Evolutionary conservation across 1,140 invertebrate genomes (phyloP).

Genomic region (Muscidifurax raptorellus): DNA sequence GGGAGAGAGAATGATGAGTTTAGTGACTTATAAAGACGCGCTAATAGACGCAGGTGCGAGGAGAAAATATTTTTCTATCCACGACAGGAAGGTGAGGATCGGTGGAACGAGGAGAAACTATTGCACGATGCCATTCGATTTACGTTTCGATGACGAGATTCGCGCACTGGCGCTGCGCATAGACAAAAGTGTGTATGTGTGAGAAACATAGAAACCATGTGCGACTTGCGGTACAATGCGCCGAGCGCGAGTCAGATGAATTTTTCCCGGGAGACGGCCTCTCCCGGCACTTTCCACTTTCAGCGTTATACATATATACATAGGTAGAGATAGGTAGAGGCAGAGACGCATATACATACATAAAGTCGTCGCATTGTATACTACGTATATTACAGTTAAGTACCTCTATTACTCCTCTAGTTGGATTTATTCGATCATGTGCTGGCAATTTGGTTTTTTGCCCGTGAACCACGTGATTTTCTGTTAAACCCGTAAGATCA

Average conservation of each 20-base stretch:
- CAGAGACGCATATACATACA: background rate
- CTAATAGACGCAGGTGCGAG: slow-evolving; percentile 9
- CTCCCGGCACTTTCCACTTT: slow-evolving; percentile 15
- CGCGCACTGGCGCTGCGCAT: background rate
- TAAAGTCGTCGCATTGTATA: slow-evolving; percentile 35
- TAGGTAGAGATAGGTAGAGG: background rate
- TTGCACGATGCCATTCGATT: slow-evolving; percentile 37
- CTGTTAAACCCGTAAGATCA: no score
- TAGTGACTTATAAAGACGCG: slow-evolving; percentile 20
- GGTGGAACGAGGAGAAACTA: background rate
- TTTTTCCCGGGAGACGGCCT: background rate
- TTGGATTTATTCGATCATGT: slow-evolving; percentile 34
- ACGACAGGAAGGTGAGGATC: background rate
- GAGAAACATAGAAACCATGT: background rate
- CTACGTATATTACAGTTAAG: slow-evolving; percentile 42
- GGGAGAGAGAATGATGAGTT: background rate
- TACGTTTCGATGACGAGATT: slow-evolving; percentile 23
- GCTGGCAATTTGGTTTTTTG: background rate
- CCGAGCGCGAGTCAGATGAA: background rate
- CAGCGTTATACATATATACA: background rate
- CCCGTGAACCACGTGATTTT: background rate
- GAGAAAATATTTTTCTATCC: slow-evolving; percentile 42
- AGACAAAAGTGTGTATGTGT: background rate
- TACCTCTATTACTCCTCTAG: slow-evolving; percentile 39
- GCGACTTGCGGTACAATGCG: background rate